Evolutionary conservation across 1,140 invertebrate species (phyloP).

Genomic region (Polypedilum vanderplanki): DNA sequence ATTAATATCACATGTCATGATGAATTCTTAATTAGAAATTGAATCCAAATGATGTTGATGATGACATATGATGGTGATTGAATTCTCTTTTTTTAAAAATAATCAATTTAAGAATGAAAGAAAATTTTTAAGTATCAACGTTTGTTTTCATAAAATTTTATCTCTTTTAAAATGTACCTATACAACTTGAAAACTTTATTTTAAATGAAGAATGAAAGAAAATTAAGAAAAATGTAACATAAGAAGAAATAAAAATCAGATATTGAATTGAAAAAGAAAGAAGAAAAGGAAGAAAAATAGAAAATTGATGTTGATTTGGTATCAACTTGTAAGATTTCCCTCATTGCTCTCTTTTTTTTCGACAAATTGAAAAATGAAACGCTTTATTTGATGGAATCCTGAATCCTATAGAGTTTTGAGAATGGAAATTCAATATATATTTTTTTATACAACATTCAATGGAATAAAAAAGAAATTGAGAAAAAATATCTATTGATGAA

Average conservation of each 20-base stretch:
- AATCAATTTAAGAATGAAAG: background rate
- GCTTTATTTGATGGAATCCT: slow-evolving; percentile 6
- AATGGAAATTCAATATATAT: slow-evolving; percentile 13
- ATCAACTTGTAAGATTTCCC: slow-evolving; percentile 15
- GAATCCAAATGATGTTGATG: slow-evolving; percentile 8
- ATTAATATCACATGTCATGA: slow-evolving; percentile 6
- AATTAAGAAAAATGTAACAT: too few relatives aligned
- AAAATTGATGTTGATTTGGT: slow-evolving; percentile 14
- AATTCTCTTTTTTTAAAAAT: background rate
- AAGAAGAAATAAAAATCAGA: background rate
- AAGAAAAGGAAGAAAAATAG: background rate
- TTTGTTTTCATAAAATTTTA: too few relatives aligned
- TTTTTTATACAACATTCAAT: slow-evolving; percentile 19
- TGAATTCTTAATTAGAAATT: slow-evolving; percentile 20
- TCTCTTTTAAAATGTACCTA: too few relatives aligned
- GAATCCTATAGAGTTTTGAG: background rate
- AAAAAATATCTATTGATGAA: slow-evolving; percentile 13
- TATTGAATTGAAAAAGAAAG: background rate
- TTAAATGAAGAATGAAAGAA: too few relatives aligned
- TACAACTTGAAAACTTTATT: too few relatives aligned
- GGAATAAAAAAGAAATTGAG: background rate
- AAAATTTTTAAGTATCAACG: too few relatives aligned
- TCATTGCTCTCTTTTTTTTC: slow-evolving; percentile 5
- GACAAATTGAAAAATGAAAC: slow-evolving; percentile 19
- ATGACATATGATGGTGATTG: slow-evolving; percentile 5